phyloP scores from a whole-genome alignment of 2,888 invertebrate genomes.

The Meloe dianella region DNA sequence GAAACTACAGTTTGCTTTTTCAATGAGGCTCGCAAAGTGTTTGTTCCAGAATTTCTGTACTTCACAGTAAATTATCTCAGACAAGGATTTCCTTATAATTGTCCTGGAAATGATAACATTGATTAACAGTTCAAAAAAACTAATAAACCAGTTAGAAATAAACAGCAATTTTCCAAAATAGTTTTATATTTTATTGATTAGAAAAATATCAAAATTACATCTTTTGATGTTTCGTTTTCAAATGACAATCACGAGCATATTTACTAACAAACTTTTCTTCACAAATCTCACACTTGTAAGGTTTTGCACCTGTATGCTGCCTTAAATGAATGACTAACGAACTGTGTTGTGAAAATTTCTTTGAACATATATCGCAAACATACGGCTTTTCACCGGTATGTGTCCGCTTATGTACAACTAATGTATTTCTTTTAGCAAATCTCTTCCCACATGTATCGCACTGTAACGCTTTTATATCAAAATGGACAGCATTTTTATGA shows the following conservation, averaged over 20 bases:
- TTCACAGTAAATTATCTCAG: too few species aligned
- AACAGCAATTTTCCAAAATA: too few species aligned
- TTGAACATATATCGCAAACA: conserved; percentile 50
- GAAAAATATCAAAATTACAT: background rate
- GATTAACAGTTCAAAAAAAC: too few species aligned
- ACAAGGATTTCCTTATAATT: too few species aligned
- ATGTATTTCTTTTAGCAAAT: conserved; percentile 54
- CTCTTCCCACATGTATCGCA: conserved; percentile 63
- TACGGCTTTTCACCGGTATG: conserved; percentile 58
- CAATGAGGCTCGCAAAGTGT: too few species aligned
- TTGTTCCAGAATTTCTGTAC: too few species aligned
- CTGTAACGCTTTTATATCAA: conserved; percentile 49
- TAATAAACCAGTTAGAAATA: too few species aligned
- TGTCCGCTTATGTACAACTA: conserved; percentile 40
- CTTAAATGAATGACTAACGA: conserved; percentile 65
- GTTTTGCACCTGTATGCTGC: conserved; percentile 35
- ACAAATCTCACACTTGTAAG: conserved; percentile 30
- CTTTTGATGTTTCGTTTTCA: conserved; percentile 9
- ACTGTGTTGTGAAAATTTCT: conserved; percentile 42
- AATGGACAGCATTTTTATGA: conserved; percentile 50
- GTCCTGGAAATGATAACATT: too few species aligned
- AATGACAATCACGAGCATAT: conserved; percentile 9
- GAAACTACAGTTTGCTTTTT: background rate
- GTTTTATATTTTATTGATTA: background rate
- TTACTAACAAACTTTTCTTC: conserved; percentile 8